These are phyloP conservation scores for Talpa occidentalis DNA, from an alignment of 2,113 vertebrate species.

Conservation along the genomic window DNA sequence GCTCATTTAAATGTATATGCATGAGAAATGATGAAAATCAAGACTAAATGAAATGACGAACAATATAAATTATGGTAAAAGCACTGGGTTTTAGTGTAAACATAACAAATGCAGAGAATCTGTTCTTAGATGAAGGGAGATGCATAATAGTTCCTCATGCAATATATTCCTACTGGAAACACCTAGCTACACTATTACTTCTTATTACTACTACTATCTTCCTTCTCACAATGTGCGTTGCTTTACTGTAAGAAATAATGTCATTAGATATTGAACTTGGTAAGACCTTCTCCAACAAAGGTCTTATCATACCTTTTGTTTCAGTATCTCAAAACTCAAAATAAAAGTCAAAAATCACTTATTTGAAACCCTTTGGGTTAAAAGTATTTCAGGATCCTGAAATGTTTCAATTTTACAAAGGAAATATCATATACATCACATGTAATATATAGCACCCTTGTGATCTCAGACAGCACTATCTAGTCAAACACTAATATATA, in stretches of 20 bases:
- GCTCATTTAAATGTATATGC: no score
- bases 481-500: not conserved
- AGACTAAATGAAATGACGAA: no score
- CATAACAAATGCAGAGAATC: not conserved
- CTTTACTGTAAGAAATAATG: not conserved
- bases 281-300: not conserved
- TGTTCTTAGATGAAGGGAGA: not conserved
- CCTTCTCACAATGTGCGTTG: not conserved
- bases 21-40: no score
- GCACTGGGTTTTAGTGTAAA: constrained; percentile 16
- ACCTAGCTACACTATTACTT: not conserved
- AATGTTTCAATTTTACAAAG: constrained; percentile 24
- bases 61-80: no score
- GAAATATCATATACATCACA: not conserved
- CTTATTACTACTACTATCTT: not conserved
- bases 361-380: constrained; percentile 3
- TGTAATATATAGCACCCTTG: not conserved
- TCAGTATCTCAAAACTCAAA: constrained; percentile 28
- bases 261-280: not conserved
- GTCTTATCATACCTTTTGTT: not conserved
- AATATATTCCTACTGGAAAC: not conserved
- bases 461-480: not conserved
- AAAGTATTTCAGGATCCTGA: not conserved
- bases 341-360: not conserved
- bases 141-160: not conserved